Evolutionary conservation across 2,888 invertebrate genomes (phyloP).

Genomic region (Drosophila fulvimacula): DNA sequence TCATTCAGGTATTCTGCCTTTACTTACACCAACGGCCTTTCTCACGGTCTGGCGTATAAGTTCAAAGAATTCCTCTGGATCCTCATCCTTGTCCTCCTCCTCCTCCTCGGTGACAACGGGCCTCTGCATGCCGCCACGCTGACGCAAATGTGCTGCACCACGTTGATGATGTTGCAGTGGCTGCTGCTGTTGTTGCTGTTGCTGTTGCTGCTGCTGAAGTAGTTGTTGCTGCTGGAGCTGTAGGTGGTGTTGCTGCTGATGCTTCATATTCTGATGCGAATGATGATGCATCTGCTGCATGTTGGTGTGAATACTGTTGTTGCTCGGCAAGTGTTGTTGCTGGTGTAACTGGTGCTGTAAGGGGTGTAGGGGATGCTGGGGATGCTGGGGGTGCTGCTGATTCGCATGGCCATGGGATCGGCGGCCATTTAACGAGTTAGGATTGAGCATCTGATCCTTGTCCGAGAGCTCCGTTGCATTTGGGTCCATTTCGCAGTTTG

Average conservation of each 20-base stretch:
- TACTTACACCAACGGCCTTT: conserved; percentile 77
- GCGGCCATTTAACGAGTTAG: conserved; percentile 18
- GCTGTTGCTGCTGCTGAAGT: conserved; percentile 9
- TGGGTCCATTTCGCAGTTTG: conserved; percentile 28
- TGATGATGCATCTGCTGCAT: conserved; percentile 23
- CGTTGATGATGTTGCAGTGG: conserved; percentile 11
- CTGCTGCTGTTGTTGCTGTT: conserved; percentile 1
- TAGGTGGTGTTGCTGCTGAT: conserved; percentile 19
- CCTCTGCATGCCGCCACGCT: conserved; percentile 25
- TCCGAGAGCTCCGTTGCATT: conserved; percentile 43
- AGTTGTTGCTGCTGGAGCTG: conserved; percentile 7
- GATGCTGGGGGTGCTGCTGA: conserved; percentile 5
- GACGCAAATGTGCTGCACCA: conserved; percentile 17
- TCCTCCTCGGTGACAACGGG: conserved; percentile 52
- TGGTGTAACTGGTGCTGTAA: conserved; percentile 69
- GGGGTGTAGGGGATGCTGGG: conserved; percentile 33
- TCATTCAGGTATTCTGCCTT: no score
- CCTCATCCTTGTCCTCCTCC: conserved; percentile 79
- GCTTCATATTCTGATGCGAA: conserved; percentile 19
- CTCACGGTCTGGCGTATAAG: conserved; percentile 81
- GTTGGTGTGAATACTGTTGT: conserved; percentile 10
- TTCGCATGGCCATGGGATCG: conserved; percentile 36
- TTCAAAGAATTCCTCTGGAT: conserved; percentile 82
- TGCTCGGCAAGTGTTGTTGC: conserved; percentile 45
- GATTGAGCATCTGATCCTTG: conserved; percentile 42